These are phyloP conservation scores for Hemibagrus guttatus DNA, from an alignment of 2,797 vertebrate species.

Conservation along the genomic window DNA sequence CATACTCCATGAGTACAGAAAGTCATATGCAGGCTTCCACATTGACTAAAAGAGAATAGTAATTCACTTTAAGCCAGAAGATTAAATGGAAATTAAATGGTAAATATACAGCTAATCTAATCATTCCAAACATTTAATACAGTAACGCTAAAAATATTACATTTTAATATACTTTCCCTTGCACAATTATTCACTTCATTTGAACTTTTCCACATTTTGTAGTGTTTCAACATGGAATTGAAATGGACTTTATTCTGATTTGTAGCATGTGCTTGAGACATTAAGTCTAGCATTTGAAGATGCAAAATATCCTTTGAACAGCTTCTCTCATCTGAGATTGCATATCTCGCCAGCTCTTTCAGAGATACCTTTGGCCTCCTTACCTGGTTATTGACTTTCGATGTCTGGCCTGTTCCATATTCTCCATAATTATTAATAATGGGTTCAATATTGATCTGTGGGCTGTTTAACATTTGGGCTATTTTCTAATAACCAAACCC, in stretches of 20 bases:
- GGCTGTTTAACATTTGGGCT: neutral
- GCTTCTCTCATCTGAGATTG: neutral
- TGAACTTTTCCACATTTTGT: neutral
- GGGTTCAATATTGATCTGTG: neutral
- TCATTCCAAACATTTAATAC: neutral
- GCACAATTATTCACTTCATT: neutral
- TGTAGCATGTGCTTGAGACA: neutral
- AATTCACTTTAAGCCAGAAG: neutral
- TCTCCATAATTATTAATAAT: neutral
- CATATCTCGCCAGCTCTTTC: neutral
- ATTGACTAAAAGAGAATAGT: slow-evolving; percentile 78
- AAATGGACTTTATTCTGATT: neutral
- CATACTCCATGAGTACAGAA: slow-evolving; percentile 90
- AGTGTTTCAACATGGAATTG: neutral
- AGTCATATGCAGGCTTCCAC: slow-evolving; percentile 99
- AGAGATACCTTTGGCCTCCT: neutral
- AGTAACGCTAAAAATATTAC: neutral
- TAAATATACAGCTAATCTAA: neutral
- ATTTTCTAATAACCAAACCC: neutral
- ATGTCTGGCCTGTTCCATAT: neutral
- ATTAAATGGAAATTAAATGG: too few species aligned
- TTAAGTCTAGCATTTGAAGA: neutral
- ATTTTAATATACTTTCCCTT: neutral
- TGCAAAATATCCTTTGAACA: neutral
- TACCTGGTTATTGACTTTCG: neutral